These are phyloP conservation scores for Salticus scenicus DNA, from an alignment of 2,888 invertebrate species.

Conservation along the genomic window DNA sequence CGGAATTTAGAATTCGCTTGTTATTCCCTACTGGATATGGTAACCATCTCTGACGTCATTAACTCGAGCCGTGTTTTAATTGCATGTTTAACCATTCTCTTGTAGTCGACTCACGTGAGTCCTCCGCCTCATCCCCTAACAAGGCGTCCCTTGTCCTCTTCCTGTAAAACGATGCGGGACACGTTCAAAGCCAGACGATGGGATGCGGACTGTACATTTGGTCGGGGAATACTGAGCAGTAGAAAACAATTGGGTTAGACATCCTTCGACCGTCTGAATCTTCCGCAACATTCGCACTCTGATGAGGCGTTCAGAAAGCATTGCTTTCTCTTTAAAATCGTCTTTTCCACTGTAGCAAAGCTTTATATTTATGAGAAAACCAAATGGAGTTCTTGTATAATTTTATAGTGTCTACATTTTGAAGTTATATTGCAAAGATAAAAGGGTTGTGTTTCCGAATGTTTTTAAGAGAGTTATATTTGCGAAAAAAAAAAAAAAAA, in stretches of 20 bases:
- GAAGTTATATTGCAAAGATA: too few relatives aligned
- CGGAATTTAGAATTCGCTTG: too few relatives aligned
- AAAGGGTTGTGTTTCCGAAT: too few relatives aligned
- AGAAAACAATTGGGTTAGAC: conserved; percentile 55
- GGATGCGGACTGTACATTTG: conserved; percentile 44
- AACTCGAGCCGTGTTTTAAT: conserved; percentile 50
- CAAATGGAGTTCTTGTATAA: too few relatives aligned
- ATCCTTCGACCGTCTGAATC: conserved; percentile 35
- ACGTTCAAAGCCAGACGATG: conserved; percentile 36
- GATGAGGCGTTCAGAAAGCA: background rate
- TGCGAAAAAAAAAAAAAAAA: too few relatives aligned
- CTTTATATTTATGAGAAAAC: too few relatives aligned
- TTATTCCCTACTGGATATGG: conserved; percentile 26
- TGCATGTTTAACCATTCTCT: conserved; percentile 31
- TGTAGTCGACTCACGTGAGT: conserved; percentile 36
- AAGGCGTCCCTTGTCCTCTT: conserved; percentile 21
- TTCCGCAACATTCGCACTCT: conserved; percentile 44
- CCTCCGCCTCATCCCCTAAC: background rate
- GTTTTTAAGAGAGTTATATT: too few relatives aligned
- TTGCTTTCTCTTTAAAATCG: too few relatives aligned
- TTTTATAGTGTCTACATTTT: too few relatives aligned
- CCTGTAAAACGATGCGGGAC: conserved; percentile 24
- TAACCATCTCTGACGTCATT: conserved; percentile 31
- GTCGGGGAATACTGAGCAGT: conserved; percentile 54
- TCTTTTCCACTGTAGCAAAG: too few relatives aligned